phyloP scores from a whole-genome alignment of 2,113 vertebrate species.

The Prolemur simus region DNA sequence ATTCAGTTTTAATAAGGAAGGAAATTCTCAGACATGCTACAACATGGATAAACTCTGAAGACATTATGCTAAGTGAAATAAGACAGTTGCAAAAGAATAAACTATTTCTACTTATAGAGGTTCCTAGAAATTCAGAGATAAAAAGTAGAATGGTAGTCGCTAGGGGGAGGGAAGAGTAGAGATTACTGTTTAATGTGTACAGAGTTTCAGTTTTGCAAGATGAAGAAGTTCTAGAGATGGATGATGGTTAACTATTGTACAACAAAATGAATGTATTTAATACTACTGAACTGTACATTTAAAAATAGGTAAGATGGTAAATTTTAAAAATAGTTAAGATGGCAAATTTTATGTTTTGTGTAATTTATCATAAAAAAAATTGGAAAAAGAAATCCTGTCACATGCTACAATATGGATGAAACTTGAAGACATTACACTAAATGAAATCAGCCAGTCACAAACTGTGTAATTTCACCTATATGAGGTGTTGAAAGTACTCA shows the following conservation, averaged over 20 bases:
- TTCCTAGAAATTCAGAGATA: not conserved
- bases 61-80: not conserved
- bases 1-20: not conserved
- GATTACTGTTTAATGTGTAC: not conserved
- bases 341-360: no score
- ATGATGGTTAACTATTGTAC: not conserved
- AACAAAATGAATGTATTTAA: not conserved
- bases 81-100: not conserved
- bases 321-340: no score
- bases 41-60: not conserved
- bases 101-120: not conserved
- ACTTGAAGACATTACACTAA: no score
- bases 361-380: no score
- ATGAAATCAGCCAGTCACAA: no score
- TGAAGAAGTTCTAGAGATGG: not conserved
- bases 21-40: not conserved
- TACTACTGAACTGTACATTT: not conserved
- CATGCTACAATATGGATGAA: no score
- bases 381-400: no score
- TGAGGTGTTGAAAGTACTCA: no score
- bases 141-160: not conserved
- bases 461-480: no score
- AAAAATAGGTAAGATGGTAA: no score
- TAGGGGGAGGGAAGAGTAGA: no score
- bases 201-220: not conserved